Base-by-base conservation (phyloP, 2,797 vertebrate genomes). In the Bradypodion pumilum region DNA sequence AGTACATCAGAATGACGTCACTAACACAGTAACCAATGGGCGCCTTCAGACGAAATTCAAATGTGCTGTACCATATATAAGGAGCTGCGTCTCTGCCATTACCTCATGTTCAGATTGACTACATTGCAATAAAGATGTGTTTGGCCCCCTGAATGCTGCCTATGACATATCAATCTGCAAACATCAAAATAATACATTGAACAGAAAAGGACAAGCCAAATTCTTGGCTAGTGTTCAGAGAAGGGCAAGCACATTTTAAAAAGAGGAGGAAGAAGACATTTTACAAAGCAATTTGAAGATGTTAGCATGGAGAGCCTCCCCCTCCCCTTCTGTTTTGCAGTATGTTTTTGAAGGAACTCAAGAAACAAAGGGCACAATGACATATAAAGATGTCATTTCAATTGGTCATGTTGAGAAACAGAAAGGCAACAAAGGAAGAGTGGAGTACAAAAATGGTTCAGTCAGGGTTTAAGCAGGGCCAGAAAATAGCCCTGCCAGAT, bases 351-450 rank as follows among this genome's bases (percentile, higher is more conserved):
- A 72, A 69, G n/a, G 63, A 32, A 49, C n/a, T 42, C 56, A 72
- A 70, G 77, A 46, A 66, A 68, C 40, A 23, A 74, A 83, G 46
- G 25, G 74, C 49, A 74, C 12, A 9, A 35, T 56, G 56, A 35
- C 35, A 21, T 62, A 56, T 37, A 69, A 85, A 62, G 44, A 21
- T 46, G 19, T 52, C 52, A 23, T n/a, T 77, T 74, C 63, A 42
- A 49, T 8, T 74, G 27, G 52, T 63, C 77, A 40, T 23, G 49
- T 5, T 40, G 42, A 75, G 77, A 83, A 56, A 87, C 49, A 60
- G 68, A 81, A 76, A 81, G 40, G 73, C 60, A 78, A 69, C 63
- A 77, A 73, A 76, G 19, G 40, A 86, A 77, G 37, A 80, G 37
- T 35, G 32, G 73, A 59, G 29, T 32, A 80, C 66, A 68, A 65